Evolutionary conservation across 2,113 vertebrate species (phyloP).

Genomic region (Anseranas semipalmata): DNA sequence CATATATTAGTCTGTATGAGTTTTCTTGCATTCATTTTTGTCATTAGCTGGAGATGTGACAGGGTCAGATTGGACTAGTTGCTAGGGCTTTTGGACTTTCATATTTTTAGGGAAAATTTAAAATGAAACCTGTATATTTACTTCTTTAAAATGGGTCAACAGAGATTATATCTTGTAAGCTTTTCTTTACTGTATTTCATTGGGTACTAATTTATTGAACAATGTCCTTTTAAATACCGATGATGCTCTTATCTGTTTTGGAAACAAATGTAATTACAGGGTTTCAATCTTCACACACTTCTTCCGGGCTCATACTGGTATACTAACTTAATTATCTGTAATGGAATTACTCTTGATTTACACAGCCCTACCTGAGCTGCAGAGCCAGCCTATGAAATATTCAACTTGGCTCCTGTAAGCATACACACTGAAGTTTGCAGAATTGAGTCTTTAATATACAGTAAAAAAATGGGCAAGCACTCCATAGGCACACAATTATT

Average conservation of each 20-base stretch:
- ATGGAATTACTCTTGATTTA: conserved; percentile 35
- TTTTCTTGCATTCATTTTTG: background rate
- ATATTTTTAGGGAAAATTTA: background rate
- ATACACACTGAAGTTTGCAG: background rate
- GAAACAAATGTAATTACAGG: conserved; percentile 64
- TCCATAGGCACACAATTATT: background rate
- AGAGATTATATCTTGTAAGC: background rate
- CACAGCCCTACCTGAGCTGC: background rate
- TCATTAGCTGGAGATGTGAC: background rate
- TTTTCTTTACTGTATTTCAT: conserved; percentile 17
- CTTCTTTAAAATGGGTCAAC: background rate
- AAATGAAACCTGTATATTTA: background rate
- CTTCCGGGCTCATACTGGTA: background rate
- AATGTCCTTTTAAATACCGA: conserved; percentile 1
- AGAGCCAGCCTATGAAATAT: background rate
- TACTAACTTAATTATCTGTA: conserved; percentile 22
- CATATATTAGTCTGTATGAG: background rate
- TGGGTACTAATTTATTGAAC: conserved; percentile 48
- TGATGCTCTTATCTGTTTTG: conserved; percentile 42
- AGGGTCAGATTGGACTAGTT: background rate
- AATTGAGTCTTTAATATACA: background rate
- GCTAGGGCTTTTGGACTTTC: background rate
- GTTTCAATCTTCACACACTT: conserved; percentile 23
- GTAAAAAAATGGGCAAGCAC: background rate
- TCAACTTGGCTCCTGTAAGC: background rate